Percentiles rank a stretch among this genome's conserved stretches.
Evolutionary conservation across 2,113 vertebrate genomes (phyloP).

Genomic region (Centropus bengalensis): DNA sequence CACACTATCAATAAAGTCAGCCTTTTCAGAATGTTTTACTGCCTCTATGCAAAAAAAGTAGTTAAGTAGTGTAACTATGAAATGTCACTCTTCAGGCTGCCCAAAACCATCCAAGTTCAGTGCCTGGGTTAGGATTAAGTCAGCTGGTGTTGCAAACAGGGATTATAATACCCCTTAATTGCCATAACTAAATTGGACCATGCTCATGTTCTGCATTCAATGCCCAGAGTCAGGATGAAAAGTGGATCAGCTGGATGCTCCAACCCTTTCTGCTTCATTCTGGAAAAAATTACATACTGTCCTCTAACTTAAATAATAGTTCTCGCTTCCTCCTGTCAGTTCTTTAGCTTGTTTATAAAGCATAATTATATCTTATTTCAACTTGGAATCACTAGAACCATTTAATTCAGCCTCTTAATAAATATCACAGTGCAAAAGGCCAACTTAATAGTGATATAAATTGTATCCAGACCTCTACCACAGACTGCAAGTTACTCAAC

Average conservation of each 20-base stretch:
- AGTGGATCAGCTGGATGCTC: not conserved
- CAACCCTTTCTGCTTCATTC: not conserved
- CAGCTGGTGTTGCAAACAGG: not conserved
- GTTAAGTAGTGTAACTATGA: not conserved
- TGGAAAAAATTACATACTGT: not conserved
- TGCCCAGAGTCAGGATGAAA: not conserved
- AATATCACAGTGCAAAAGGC: not conserved
- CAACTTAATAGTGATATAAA: not conserved
- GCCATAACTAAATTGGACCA: not conserved
- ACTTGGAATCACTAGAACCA: not conserved
- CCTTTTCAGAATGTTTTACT: not conserved
- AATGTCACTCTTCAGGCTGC: not conserved
- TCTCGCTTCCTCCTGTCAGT: not conserved
- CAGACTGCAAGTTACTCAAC: not conserved
- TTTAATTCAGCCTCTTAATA: not conserved
- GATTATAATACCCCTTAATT: not conserved
- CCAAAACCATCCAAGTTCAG: not conserved
- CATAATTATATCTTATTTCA: not conserved
- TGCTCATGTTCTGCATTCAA: not conserved
- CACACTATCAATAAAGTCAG: not conserved
- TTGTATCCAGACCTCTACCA: not conserved
- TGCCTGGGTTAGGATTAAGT: not conserved
- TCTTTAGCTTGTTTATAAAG: conserved; percentile 15
- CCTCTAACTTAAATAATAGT: not conserved
- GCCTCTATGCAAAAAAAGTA: not conserved